Evolutionary conservation across 2,888 invertebrate species (phyloP), one percentile per base, ranked within the genome.

Genomic region (Pogonocherus hispidulus): DNA sequence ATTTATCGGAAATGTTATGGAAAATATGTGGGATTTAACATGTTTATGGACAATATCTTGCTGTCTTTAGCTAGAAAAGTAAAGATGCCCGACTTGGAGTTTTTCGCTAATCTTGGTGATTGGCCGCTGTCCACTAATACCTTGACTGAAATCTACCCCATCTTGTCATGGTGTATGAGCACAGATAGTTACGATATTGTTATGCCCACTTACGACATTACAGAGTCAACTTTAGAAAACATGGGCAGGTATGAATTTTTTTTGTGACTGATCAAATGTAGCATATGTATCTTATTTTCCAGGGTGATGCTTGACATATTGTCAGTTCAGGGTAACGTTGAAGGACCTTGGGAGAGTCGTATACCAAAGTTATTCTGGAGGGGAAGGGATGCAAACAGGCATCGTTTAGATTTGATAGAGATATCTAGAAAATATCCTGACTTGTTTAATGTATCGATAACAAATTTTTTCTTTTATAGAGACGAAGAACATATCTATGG

Each of bases 81-180:
- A 19, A 79, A 86, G 19, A 84, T 98, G 62, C 97, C 97, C 3
- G 94, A 98, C 85, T 86, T 94, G 78, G 97, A 98, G 84, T 91
- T 98, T 79, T 93, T 97, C 75, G 89, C 94, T 52, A 99, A 98
- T 86, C 88, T 98, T 11, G 98, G 98, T 14, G 98, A 99, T 85
- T 98, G 98, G 98, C 98, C 98, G 0, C 86, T 98, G 20, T 90
- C 92, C 1, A 81, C 83, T 16, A 83, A 84, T 70, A 82, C 84
- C 0, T 81, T 85, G 18, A 81, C 82, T 44, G 84, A 88, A 11
- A 87, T 89, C 9, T 89, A 91, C 71, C 97, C 98, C 1, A 90
- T 99, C 70, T 94, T 98, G 83, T 98, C 98, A 14, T 99, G 98
- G 98, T 98, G 98, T 86, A 97, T 97, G 1, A 97, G 96, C 71